Percentiles rank a stretch among this genome's conserved stretches.
These are phyloP conservation scores for Phymatocera aterrima DNA, from an alignment of 2,888 invertebrate genomes.

Conservation along the genomic window DNA sequence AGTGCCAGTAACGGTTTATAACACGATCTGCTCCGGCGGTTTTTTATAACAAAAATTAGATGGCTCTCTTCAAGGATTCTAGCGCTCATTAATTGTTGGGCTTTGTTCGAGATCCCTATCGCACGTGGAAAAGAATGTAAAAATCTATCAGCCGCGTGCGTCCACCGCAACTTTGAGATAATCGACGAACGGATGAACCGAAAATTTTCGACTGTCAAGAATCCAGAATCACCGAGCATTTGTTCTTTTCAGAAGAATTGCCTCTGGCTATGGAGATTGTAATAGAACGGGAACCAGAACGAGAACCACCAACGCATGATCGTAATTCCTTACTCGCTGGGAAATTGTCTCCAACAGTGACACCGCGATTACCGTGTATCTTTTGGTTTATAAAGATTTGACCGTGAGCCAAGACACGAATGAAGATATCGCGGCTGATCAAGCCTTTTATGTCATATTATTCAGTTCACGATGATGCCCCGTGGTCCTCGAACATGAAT, in stretches of 20 bases:
- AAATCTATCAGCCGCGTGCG: neutral
- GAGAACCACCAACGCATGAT: neutral
- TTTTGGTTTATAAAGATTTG: conserved; percentile 4
- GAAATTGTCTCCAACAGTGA: neutral
- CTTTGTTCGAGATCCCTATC: neutral
- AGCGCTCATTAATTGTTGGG: conserved; percentile 3
- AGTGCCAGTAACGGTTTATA: conserved; percentile 1
- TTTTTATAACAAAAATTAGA: neutral
- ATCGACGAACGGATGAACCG: neutral
- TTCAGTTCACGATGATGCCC: neutral
- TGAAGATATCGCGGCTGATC: conserved; percentile 1
- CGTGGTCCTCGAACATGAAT: neutral
- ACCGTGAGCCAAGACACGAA: neutral
- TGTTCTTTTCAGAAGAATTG: neutral
- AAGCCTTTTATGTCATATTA: neutral
- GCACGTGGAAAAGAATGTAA: neutral
- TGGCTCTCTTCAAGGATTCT: neutral
- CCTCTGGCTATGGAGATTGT: neutral
- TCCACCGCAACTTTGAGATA: neutral
- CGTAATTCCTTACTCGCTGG: neutral
- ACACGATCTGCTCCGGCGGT: neutral
- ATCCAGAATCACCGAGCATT: too few relatives aligned
- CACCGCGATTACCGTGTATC: neutral
- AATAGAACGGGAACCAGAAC: neutral
- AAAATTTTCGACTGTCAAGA: neutral